A percentile compares a stretch with the other conserved stretches of the same genome.
Conservation (phyloP, 2,888 invertebrate species). For the Omphaloscelis lunosa region DNA sequence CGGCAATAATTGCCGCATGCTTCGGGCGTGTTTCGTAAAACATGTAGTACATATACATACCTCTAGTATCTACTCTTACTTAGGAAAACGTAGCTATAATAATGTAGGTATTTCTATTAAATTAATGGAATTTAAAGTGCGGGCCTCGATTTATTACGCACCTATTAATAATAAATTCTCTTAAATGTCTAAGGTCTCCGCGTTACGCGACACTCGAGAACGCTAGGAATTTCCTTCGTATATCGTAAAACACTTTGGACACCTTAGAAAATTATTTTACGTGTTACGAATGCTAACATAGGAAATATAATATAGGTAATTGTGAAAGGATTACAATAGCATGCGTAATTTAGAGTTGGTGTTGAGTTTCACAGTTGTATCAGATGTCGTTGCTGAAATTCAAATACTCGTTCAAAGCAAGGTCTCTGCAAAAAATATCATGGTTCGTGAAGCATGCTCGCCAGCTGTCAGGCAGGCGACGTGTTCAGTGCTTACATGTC, state of each 20-base stretch:
- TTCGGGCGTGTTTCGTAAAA: slow-evolving; percentile 68
- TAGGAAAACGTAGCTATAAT: slow-evolving; percentile 51
- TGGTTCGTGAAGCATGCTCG: slow-evolving; percentile 84
- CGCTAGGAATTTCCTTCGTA: slow-evolving; percentile 48
- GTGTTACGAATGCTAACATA: slow-evolving; percentile 24
- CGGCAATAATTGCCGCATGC: slow-evolving; percentile 68
- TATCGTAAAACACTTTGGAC: slow-evolving; percentile 53
- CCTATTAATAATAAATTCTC: slow-evolving; percentile 57
- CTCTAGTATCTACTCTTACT: slow-evolving; percentile 42
- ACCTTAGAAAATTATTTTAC: slow-evolving; percentile 50
- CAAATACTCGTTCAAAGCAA: slow-evolving; percentile 81
- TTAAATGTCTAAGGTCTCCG: slow-evolving; percentile 53
- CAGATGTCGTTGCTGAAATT: slow-evolving; percentile 85
- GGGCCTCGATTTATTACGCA: slow-evolving; percentile 47
- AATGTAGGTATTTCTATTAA: slow-evolving; percentile 57
- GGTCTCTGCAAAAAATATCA: slow-evolving; percentile 85
- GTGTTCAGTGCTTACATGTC: slow-evolving; percentile 48
- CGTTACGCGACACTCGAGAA: slow-evolving; percentile 48
- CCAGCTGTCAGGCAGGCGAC: slow-evolving; percentile 80
- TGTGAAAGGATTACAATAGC: slow-evolving; percentile 55
- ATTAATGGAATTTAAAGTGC: slow-evolving; percentile 67
- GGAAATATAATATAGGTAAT: slow-evolving; percentile 40
- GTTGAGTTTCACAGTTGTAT: slow-evolving; percentile 78
- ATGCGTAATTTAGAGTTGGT: slow-evolving; percentile 65
- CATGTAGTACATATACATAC: slow-evolving; percentile 37